Percentiles rank a stretch among this genome's conserved stretches.
These are phyloP conservation scores for Sakesphorus luctuosus DNA, from an alignment of 2,113 vertebrate genomes.

Conservation along the genomic window DNA sequence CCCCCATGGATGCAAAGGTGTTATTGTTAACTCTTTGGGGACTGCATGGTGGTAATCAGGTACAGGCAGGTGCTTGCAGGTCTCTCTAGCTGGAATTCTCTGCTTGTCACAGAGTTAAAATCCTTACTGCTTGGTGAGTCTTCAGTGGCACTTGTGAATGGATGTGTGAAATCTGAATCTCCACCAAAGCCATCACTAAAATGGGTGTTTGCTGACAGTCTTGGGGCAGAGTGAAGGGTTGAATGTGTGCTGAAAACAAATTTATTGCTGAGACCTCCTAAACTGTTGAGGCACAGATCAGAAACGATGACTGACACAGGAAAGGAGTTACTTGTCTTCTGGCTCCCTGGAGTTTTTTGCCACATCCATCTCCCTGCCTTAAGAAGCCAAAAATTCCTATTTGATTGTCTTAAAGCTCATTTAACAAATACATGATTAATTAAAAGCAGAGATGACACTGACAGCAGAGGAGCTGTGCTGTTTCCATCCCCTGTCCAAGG, in stretches of 20 bases:
- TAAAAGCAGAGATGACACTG: not conserved
- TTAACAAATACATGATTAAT: not conserved
- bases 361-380: not conserved
- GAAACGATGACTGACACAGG: not conserved
- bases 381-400: not conserved
- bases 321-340: not conserved
- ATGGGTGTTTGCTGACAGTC: not conserved
- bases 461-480: not conserved
- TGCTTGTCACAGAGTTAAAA: not conserved
- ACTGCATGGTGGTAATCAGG: not conserved
- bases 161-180: not conserved
- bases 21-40: not conserved
- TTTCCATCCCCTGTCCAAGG: not conserved
- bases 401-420: not conserved
- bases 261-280: not conserved
- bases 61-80: not conserved
- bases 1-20: not conserved
- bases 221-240: not conserved
- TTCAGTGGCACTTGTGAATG: not conserved
- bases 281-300: not conserved
- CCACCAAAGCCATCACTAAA: not conserved
- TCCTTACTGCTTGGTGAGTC: not conserved
- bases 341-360: not conserved
- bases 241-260: not conserved
- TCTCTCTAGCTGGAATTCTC: not conserved